Percentiles rank a stretch among this genome's conserved stretches.
Conservation (phyloP, 2,888 invertebrate genomes). For the Thymelicus acteon region DNA sequence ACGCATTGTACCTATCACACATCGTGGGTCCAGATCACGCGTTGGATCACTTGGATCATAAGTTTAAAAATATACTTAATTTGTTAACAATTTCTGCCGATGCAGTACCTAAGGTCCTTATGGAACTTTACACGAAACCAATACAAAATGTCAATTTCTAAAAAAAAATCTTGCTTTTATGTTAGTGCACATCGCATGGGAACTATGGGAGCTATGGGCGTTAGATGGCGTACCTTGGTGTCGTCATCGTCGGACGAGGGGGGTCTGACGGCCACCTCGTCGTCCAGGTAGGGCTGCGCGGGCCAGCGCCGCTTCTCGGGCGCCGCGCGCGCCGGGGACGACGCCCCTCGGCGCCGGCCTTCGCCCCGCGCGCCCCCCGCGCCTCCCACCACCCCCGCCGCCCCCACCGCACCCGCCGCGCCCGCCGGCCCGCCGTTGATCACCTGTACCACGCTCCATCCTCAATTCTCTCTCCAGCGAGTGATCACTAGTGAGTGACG, state of each 20-base stretch:
- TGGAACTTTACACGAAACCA: neutral
- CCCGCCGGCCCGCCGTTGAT: constrained; percentile 71
- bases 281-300: constrained; percentile 63
- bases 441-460: constrained; percentile 59
- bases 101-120: neutral
- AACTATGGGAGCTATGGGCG: constrained; percentile 47
- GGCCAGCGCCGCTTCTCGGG: constrained; percentile 92
- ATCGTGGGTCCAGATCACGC: too few relatives aligned
- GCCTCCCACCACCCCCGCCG: constrained; percentile 50
- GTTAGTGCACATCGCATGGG: constrained; percentile 50
- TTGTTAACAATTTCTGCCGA: too few relatives aligned
- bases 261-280: constrained; percentile 57
- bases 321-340: constrained; percentile 82
- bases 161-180: neutral
- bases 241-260: constrained; percentile 70
- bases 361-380: constrained; percentile 52
- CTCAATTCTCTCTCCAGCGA: constrained; percentile 34
- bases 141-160: neutral
- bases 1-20: too few relatives aligned
- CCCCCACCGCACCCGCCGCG: constrained; percentile 51
- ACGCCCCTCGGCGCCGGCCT: constrained; percentile 73
- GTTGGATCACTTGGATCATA: too few relatives aligned
- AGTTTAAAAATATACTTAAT: too few relatives aligned
- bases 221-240: constrained; percentile 67
- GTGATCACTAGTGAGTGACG: constrained; percentile 40